Evolutionary conservation across 2,888 invertebrate genomes (phyloP).

Genomic region (Synergus laeviventris): DNA sequence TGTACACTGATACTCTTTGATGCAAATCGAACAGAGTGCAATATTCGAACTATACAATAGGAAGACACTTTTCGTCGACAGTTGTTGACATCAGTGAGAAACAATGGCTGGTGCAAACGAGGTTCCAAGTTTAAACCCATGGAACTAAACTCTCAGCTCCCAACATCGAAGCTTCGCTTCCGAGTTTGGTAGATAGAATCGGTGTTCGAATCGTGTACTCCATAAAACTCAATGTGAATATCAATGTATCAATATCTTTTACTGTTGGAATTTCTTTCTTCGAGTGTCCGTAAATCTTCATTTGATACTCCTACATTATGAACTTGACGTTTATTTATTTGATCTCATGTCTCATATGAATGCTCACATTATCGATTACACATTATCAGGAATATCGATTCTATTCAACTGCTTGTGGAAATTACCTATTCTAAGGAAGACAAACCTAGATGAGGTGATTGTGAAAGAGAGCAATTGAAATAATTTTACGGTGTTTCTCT

Average conservation of each 20-base stretch:
- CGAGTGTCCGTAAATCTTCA: conserved; percentile 29
- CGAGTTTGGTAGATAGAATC: background rate
- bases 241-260: conserved; percentile 9
- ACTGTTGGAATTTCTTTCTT: conserved; percentile 14
- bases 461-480: conserved; percentile 58
- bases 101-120: conserved; percentile 3
- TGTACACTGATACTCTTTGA: background rate
- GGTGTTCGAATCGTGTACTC: conserved; percentile 31
- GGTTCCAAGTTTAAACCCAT: background rate
- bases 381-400: background rate
- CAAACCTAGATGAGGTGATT: background rate
- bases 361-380: background rate
- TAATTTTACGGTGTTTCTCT: conserved; percentile 69
- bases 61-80: conserved; percentile 1
- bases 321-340: conserved; percentile 26
- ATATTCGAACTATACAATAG: background rate
- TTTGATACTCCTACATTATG: conserved; percentile 1
- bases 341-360: conserved; percentile 6
- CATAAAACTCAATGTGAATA: conserved; percentile 26
- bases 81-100: conserved; percentile 16
- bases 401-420: too few species aligned
- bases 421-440: background rate
- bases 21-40: background rate
- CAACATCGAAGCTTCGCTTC: background rate
- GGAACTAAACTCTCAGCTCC: background rate